Conservation (phyloP, 2,888 invertebrate genomes). For the Microplitis manilae region DNA sequence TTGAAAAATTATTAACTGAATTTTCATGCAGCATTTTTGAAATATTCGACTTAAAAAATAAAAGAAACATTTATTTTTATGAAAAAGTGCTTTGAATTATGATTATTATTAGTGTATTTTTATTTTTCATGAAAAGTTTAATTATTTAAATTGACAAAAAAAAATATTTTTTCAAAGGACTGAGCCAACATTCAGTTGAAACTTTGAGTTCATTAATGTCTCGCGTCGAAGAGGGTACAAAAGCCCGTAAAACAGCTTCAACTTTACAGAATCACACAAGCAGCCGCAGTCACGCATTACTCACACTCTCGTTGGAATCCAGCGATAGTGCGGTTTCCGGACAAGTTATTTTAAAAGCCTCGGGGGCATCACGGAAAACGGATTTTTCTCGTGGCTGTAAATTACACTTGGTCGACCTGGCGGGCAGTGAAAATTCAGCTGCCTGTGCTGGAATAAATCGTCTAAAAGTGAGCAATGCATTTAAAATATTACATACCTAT, state of each 20-base stretch:
- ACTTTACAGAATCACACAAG: conserved; percentile 82
- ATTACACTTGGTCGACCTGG: conserved; percentile 77
- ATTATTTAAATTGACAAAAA: neutral
- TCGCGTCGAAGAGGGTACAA: conserved; percentile 77
- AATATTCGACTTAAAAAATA: too few species aligned
- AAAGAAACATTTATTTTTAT: too few species aligned
- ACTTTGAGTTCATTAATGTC: conserved; percentile 75
- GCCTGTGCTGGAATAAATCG: conserved; percentile 68
- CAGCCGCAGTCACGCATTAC: conserved; percentile 82
- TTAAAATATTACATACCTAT: conserved; percentile 32
- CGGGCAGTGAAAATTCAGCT: conserved; percentile 80
- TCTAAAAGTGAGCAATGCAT: conserved; percentile 67
- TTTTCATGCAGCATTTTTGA: too few species aligned
- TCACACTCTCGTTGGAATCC: conserved; percentile 77
- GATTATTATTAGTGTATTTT: too few species aligned
- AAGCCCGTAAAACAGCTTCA: conserved; percentile 79
- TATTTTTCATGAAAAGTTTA: neutral
- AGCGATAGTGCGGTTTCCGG: conserved; percentile 76
- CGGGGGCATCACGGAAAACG: conserved; percentile 64
- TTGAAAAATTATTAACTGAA: too few species aligned
- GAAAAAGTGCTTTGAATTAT: too few species aligned
- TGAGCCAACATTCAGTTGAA: conserved; percentile 77
- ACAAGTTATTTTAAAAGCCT: conserved; percentile 60
- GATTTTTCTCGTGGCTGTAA: conserved; percentile 77
- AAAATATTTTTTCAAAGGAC: conserved; percentile 71